Evolutionary conservation across 2,888 invertebrate species (phyloP).

Genomic region (Danaus chrysippus): DNA sequence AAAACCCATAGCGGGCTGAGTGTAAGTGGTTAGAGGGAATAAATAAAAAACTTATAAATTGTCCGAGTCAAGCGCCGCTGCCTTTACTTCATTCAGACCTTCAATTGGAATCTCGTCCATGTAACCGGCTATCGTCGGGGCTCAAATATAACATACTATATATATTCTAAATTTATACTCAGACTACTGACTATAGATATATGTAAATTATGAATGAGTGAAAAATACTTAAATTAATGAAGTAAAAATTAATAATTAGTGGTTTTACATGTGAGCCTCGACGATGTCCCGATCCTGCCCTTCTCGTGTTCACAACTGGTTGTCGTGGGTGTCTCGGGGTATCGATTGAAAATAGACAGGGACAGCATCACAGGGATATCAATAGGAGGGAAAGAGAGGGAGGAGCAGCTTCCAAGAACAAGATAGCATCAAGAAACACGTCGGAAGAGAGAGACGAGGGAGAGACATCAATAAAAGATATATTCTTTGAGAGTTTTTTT

Average conservation of each 20-base stretch:
- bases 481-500: conserved; percentile 38
- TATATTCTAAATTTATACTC: too few species aligned
- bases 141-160: conserved; percentile 9
- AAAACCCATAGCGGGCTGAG: conserved; percentile 6
- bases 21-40: conserved; percentile 20
- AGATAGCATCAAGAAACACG: conserved; percentile 70
- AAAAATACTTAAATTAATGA: too few species aligned
- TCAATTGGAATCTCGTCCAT: conserved; percentile 44
- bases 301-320: conserved; percentile 50
- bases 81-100: conserved; percentile 55
- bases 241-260: not conserved
- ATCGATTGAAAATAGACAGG: conserved; percentile 62
- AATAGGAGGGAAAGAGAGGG: conserved; percentile 40
- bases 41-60: conserved; percentile 48
- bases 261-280: conserved; percentile 17
- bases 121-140: conserved; percentile 19
- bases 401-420: conserved; percentile 64
- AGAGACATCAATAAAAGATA: conserved; percentile 63
- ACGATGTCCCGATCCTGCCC: conserved; percentile 41
- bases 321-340: conserved; percentile 61
- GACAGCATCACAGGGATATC: conserved; percentile 37
- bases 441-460: conserved; percentile 62
- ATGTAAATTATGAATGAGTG: too few species aligned
- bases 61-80: conserved; percentile 41
- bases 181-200: too few species aligned